Conservation (phyloP, 2,113 vertebrate genomes). For the Emydura subglobosa region DNA sequence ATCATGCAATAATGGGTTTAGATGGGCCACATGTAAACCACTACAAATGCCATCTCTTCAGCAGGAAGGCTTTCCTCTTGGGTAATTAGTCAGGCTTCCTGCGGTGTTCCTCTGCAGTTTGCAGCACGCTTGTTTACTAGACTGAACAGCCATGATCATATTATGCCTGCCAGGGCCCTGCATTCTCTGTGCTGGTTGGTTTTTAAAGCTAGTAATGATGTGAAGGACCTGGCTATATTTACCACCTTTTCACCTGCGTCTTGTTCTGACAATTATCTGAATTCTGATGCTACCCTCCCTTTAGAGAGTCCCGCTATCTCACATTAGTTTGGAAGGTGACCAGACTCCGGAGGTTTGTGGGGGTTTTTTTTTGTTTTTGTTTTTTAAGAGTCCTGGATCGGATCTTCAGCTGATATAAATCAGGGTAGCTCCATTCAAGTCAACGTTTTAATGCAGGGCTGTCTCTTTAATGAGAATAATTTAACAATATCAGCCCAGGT, state of each 20-base stretch:
- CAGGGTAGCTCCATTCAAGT: not conserved
- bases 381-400: not conserved
- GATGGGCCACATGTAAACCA: not conserved
- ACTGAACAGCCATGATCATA: not conserved
- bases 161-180: not conserved
- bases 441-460: not conserved
- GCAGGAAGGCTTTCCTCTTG: not conserved
- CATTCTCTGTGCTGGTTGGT: not conserved
- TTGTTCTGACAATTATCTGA: not conserved
- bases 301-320: not conserved
- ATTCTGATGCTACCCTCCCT: not conserved
- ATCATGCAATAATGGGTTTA: not conserved
- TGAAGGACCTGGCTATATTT: not conserved
- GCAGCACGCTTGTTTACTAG: not conserved
- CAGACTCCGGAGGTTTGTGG: not conserved
- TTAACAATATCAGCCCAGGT: not conserved
- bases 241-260: not conserved
- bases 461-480: not conserved
- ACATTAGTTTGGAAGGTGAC: not conserved
- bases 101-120: constrained; percentile 24
- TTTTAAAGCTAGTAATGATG: not conserved
- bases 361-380: not conserved
- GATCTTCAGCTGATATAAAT: not conserved
- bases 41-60: constrained; percentile 11
- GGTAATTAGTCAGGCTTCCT: constrained; percentile 47